Evolutionary conservation across 1,140 invertebrate species (phyloP).

Genomic region (Drosophila melanogaster): DNA sequence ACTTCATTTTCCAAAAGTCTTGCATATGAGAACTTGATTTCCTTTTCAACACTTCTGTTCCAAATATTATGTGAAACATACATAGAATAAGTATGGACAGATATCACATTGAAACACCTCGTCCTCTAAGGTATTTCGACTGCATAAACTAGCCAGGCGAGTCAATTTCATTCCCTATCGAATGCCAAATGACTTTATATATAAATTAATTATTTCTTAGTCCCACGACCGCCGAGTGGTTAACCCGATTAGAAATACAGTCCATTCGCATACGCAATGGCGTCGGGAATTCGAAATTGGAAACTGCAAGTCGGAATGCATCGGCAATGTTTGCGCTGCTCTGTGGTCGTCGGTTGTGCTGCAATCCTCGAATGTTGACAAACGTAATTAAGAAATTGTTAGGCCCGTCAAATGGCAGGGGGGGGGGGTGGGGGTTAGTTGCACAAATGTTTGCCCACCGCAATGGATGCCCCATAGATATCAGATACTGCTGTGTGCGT

Average conservation of each 20-base stretch:
- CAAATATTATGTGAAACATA: too few species aligned
- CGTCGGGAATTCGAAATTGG: neutral
- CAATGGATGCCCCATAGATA: constrained; percentile 16
- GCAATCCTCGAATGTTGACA: constrained; percentile 38
- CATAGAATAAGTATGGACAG: too few species aligned
- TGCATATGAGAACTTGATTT: neutral
- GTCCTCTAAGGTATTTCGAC: neutral
- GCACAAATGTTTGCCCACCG: constrained; percentile 45
- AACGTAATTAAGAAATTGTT: constrained; percentile 62
- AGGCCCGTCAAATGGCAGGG: neutral
- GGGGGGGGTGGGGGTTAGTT: neutral
- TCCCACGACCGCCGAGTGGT: constrained; percentile 14
- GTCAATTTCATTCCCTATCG: neutral
- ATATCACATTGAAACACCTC: neutral
- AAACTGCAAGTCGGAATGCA: constrained; percentile 3
- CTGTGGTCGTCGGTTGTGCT: constrained; percentile 35
- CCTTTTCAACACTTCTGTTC: too few species aligned
- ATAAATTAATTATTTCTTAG: constrained; percentile 11
- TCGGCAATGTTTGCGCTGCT: constrained; percentile 2
- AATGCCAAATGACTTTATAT: neutral
- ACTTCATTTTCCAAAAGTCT: neutral
- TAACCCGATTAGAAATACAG: constrained; percentile 26
- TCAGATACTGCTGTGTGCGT: neutral
- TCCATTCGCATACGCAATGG: neutral
- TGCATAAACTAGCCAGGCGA: neutral